These are phyloP conservation scores for Andrena chrysosceles DNA, from an alignment of 2,888 invertebrate species.

Conservation along the genomic window DNA sequence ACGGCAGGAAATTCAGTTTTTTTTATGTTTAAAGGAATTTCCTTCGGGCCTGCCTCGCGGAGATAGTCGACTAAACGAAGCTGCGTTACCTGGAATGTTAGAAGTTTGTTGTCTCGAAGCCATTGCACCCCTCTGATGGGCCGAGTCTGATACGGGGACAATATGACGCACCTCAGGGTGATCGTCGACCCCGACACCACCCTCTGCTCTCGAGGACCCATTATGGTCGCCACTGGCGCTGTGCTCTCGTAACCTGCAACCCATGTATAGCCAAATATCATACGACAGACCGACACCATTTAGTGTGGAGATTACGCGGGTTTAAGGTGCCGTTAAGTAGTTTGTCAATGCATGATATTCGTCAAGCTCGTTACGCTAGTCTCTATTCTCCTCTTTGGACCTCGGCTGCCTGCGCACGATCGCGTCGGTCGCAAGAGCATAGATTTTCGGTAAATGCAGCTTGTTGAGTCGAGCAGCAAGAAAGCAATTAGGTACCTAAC, in stretches of 20 bases:
- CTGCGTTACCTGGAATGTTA: conserved; percentile 86
- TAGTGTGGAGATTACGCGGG: conserved; percentile 25
- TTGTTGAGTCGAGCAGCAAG: conserved; percentile 8
- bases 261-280: conserved; percentile 72
- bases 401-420: not conserved
- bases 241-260: conserved; percentile 83
- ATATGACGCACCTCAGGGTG: conserved; percentile 87
- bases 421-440: not conserved
- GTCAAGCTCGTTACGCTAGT: conserved; percentile 12
- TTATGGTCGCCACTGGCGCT: conserved; percentile 85
- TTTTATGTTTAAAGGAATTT: conserved; percentile 55
- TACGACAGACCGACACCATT: conserved; percentile 45
- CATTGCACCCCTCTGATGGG: conserved; percentile 86
- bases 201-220: conserved; percentile 86
- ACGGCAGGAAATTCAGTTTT: no score
- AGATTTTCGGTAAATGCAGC: not conserved
- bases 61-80: conserved; percentile 14
- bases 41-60: conserved; percentile 47
- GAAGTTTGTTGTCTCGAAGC: conserved; percentile 87
- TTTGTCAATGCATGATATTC: not conserved
- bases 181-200: conserved; percentile 86
- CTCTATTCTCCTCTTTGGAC: not conserved
- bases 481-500: conserved; percentile 38
- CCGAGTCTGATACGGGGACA: conserved; percentile 83
- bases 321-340: conserved; percentile 5